Base-by-base conservation (phyloP, 2,113 vertebrate species). In the Acrocephalus arundinaceus region DNA sequence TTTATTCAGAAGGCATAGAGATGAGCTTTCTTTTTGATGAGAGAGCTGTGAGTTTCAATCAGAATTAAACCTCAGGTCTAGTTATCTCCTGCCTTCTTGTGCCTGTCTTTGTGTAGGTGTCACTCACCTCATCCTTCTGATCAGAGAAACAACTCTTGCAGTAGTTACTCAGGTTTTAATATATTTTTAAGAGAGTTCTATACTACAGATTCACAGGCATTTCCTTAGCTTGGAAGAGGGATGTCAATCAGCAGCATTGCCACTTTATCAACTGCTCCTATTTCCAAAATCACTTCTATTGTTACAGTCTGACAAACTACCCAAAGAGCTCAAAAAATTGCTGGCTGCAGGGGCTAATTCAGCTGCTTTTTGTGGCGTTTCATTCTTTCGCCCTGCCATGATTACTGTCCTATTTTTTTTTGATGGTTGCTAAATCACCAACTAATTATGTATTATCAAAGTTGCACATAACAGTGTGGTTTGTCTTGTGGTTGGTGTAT, bases 201-300 rank as follows among this genome's bases (percentile, higher is more conserved):
- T 61, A 72, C 84, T 87, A 28, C 62, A 80, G 92, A 92, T 81
- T 61, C 52, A 76, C 6, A 13, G 61, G 30, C 7, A 18, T 96
- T 97, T 81, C 85, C 92, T 92, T 70, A 63, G 70, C 85, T 89
- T 93, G 45, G 54, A 55, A 94, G 68, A 75, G 88, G 91, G 87
- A 95, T 89, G 85, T 92, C 86, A 86, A n/a, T 73, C 88, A 94
- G 77, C 61, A 48, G 61, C 94, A 62, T 25, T 95, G 89, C 87
- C 49, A 85, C 76, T 89, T 95, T 94, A 97, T 89, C 86, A 79
- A 93, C 83, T 66, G 66, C 74, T 97, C 59, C 82, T 95, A 70
- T 97, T 97, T 96, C 79, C 96, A 68, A 95, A 97, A 98, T 98
- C 89, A 93, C 87, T 87, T 94, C 92, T 76, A 93, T 98, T 98